Evolutionary conservation across 1,140 invertebrate species (phyloP).

Genomic region (Papilio machaon): DNA sequence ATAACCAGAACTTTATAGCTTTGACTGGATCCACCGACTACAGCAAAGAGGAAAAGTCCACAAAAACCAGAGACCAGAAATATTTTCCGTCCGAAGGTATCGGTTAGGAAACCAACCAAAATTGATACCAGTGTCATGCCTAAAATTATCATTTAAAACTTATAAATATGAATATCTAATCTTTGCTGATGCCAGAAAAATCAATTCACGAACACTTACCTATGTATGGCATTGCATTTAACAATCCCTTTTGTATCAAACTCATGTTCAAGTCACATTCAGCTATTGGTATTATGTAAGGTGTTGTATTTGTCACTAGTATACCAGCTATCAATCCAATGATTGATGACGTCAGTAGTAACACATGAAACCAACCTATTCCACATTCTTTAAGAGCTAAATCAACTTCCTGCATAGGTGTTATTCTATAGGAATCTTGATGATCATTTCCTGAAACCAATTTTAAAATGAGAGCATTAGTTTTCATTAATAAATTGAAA

Average conservation of each 20-base stretch:
- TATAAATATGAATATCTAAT: background rate
- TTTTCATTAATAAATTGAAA: too few species aligned
- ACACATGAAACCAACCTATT: constrained; percentile 84
- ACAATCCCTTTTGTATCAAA: constrained; percentile 83
- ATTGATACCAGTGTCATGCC: constrained; percentile 90
- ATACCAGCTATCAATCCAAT: constrained; percentile 82
- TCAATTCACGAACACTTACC: constrained; percentile 69
- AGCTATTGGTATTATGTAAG: constrained; percentile 84
- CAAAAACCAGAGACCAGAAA: constrained; percentile 86
- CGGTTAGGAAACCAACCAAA: constrained; percentile 89
- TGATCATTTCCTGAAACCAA: constrained; percentile 38
- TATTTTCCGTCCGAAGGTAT: constrained; percentile 86
- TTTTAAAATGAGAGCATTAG: background rate
- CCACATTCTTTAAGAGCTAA: constrained; percentile 50
- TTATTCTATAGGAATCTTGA: constrained; percentile 33
- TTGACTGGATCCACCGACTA: constrained; percentile 85
- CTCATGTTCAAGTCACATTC: constrained; percentile 85
- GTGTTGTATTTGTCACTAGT: constrained; percentile 83
- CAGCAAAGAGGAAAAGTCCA: constrained; percentile 84
- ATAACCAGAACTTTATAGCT: constrained; percentile 84
- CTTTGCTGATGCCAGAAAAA: background rate
- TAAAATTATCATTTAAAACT: constrained; percentile 49
- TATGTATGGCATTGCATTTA: constrained; percentile 84
- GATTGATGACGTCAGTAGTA: constrained; percentile 82
- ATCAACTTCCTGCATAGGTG: constrained; percentile 51